phyloP scores from a whole-genome alignment of 2,888 invertebrate species.

The Callosobruchus maculatus region DNA sequence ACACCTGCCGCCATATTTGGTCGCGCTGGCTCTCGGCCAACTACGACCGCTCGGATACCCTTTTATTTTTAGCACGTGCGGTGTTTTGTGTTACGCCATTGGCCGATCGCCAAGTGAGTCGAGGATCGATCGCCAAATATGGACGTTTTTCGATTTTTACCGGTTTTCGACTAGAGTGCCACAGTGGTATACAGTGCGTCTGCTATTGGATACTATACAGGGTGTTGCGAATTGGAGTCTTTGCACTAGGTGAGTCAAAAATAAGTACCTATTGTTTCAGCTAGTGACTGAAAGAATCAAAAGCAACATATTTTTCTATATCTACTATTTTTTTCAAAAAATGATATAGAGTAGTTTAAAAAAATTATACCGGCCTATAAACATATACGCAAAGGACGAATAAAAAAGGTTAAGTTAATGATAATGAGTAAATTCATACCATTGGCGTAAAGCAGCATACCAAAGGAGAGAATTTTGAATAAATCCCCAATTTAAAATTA shows the following conservation, averaged over 20 bases:
- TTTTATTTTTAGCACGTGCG: conserved; percentile 49
- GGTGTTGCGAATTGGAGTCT: neutral
- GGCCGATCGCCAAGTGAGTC: conserved; percentile 45
- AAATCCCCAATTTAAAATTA: too few species aligned
- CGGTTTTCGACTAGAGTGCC: conserved; percentile 5
- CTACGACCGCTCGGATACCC: conserved; percentile 22
- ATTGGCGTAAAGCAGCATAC: too few species aligned
- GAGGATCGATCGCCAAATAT: neutral
- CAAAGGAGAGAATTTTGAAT: too few species aligned
- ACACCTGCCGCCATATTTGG: conserved; percentile 37
- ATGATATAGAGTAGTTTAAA: too few species aligned
- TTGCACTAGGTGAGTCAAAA: neutral
- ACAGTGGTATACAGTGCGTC: neutral
- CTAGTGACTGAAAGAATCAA: neutral
- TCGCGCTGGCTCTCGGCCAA: conserved; percentile 35
- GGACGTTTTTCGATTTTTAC: conserved; percentile 10
- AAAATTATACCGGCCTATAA: too few species aligned
- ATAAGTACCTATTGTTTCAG: neutral
- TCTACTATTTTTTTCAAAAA: too few species aligned
- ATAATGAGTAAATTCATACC: too few species aligned
- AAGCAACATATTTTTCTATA: neutral
- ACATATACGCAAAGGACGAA: too few species aligned
- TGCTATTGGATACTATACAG: neutral
- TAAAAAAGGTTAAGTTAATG: too few species aligned
- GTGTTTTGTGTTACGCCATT: conserved; percentile 37